Conservation (phyloP, 2,113 vertebrate genomes). For the Beaufortia kweichowensis region DNA sequence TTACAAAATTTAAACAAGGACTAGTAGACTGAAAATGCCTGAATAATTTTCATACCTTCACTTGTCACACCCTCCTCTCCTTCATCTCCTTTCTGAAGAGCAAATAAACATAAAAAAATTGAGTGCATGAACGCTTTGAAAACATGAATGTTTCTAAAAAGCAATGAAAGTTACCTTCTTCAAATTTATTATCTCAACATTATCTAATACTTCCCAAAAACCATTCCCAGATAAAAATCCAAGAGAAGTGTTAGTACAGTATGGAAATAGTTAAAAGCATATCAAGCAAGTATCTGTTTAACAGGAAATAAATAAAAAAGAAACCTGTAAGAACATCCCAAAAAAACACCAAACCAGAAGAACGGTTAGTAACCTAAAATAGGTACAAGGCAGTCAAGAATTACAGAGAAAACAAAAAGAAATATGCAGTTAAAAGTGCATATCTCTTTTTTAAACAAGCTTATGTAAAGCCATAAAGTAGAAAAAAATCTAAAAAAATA, state of each 20-base stretch:
- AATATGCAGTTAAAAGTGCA: conserved; percentile 19
- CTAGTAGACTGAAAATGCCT: not conserved
- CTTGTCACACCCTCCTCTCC: conserved; percentile 95
- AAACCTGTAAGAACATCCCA: conserved; percentile 24
- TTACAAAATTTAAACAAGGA: too few relatives aligned
- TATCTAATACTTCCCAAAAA: not conserved
- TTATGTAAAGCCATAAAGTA: conserved; percentile 20
- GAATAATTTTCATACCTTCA: conserved; percentile 81
- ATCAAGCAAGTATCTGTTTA: conserved; percentile 18
- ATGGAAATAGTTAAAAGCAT: conserved; percentile 1
- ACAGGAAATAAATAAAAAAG: not conserved
- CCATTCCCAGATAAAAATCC: not conserved
- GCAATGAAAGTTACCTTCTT: too few relatives aligned
- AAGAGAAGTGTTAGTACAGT: conserved; percentile 31
- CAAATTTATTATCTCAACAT: too few relatives aligned
- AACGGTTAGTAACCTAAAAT: conserved; percentile 8
- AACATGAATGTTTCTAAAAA: not conserved
- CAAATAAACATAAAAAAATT: not conserved
- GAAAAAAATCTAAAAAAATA: conserved; percentile 41
- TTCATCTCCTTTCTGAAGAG: conserved; percentile 86
- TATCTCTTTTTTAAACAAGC: conserved; percentile 36
- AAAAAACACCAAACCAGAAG: conserved; percentile 18
- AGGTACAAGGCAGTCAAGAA: conserved; percentile 17
- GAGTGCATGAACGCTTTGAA: not conserved
- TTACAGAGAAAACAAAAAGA: conserved; percentile 27